These are phyloP conservation scores for Idaea straminata DNA, from an alignment of 2,888 invertebrate species.

Conservation along the genomic window DNA sequence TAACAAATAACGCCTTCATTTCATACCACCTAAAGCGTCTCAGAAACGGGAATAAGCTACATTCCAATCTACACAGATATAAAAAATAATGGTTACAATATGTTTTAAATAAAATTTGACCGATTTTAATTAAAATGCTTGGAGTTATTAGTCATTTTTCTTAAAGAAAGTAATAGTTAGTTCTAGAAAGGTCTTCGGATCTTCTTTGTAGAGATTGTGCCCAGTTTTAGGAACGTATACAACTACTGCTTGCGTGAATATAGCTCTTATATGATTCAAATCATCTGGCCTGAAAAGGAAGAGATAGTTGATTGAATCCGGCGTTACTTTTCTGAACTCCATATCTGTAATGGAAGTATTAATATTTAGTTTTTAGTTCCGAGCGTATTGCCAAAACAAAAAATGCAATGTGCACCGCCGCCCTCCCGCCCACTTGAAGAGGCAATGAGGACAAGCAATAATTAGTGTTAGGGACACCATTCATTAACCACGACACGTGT, in stretches of 20 bases:
- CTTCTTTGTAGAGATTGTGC: slow-evolving; percentile 56
- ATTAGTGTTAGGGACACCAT: too few relatives aligned
- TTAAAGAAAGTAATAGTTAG: slow-evolving; percentile 61
- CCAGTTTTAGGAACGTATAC: slow-evolving; percentile 52
- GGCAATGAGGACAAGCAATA: too few relatives aligned
- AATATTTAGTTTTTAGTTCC: too few relatives aligned
- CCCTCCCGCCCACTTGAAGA: too few relatives aligned
- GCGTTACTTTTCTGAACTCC: too few relatives aligned
- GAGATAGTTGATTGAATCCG: too few relatives aligned
- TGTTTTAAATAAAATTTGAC: background rate
- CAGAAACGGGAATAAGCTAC: too few relatives aligned
- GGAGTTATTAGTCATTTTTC: slow-evolving; percentile 24
- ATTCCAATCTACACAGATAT: background rate
- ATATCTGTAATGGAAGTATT: too few relatives aligned
- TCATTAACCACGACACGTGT: too few relatives aligned
- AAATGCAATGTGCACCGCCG: too few relatives aligned
- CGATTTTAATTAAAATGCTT: background rate
- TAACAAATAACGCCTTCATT: too few relatives aligned
- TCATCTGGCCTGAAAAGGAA: slow-evolving; percentile 69
- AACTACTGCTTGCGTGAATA: slow-evolving; percentile 60
- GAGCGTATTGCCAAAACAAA: slow-evolving; percentile 4
- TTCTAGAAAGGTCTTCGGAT: slow-evolving; percentile 65
- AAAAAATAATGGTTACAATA: background rate
- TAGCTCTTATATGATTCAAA: slow-evolving; percentile 78
- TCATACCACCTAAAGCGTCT: too few relatives aligned